Conservation (phyloP, 2,797 vertebrate species). For the Hippoglossus hippoglossus region DNA sequence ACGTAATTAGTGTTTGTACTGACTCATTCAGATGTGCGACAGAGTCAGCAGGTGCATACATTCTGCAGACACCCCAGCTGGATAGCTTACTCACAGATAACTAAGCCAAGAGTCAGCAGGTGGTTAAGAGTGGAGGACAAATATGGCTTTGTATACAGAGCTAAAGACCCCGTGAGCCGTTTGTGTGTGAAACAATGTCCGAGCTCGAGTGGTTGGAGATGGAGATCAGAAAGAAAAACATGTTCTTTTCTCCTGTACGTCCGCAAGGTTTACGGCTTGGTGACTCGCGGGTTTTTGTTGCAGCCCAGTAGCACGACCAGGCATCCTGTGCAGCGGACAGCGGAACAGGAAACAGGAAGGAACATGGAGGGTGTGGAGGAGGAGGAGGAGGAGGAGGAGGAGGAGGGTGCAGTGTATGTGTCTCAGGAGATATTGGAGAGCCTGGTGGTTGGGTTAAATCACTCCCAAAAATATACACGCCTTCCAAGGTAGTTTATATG, state of each 20-base stretch:
- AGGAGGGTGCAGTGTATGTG: constrained; percentile 11
- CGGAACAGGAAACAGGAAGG: constrained; percentile 82
- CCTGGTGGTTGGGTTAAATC: constrained; percentile 10
- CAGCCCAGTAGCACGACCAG: constrained; percentile 54
- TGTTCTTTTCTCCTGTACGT: constrained; percentile 35
- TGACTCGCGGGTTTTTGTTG: constrained; percentile 66
- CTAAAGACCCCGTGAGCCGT: constrained; percentile 63
- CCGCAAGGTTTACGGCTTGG: constrained; percentile 45
- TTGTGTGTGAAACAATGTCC: constrained; percentile 72
- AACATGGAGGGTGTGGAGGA: constrained; percentile 69
- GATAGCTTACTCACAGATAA: constrained; percentile 62
- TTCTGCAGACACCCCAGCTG: constrained; percentile 50
- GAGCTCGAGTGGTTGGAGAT: constrained; percentile 40
- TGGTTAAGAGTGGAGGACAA: constrained; percentile 70
- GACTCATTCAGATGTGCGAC: constrained; percentile 44
- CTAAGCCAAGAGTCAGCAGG: constrained; percentile 74
- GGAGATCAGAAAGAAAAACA: constrained; percentile 33
- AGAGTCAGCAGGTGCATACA: constrained; percentile 71
- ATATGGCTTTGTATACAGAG: constrained; percentile 64
- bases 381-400: constrained; percentile 21
- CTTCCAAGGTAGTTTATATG: background rate
- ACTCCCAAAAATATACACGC: constrained; percentile 9
- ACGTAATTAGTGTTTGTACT: constrained; percentile 31
- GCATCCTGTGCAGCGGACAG: constrained; percentile 78
- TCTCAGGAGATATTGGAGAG: constrained; percentile 2